These are phyloP conservation scores for Diprion similis DNA, from an alignment of 1,140 invertebrate species.

Conservation along the genomic window DNA sequence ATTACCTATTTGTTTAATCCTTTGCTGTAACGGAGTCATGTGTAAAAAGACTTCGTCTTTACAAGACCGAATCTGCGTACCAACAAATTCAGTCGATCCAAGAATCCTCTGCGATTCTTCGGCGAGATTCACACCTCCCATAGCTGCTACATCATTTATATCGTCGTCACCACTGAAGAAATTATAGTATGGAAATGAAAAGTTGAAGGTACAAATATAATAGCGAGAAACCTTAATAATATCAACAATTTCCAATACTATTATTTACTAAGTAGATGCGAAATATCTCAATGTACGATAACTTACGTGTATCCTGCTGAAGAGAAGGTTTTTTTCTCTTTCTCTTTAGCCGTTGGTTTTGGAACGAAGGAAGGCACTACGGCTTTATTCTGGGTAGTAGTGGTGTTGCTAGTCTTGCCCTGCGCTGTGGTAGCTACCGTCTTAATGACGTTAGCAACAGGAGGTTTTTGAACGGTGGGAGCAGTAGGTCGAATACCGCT, in stretches of 20 bases:
- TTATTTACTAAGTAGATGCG: slow-evolving; percentile 16
- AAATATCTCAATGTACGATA: background rate
- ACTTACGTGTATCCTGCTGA: slow-evolving; percentile 62
- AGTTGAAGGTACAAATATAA: slow-evolving; percentile 15
- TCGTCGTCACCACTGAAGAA: slow-evolving; percentile 82
- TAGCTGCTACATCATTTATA: slow-evolving; percentile 98
- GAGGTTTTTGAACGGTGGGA: slow-evolving; percentile 48
- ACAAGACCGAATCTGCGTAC: slow-evolving; percentile 94
- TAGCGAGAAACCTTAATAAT: slow-evolving; percentile 3
- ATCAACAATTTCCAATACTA: slow-evolving; percentile 33
- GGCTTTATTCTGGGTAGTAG: slow-evolving; percentile 55
- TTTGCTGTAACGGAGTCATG: slow-evolving; percentile 76
- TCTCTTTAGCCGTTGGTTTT: slow-evolving; percentile 65
- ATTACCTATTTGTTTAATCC: slow-evolving; percentile 79
- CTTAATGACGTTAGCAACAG: slow-evolving; percentile 45
- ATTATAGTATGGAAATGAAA: slow-evolving; percentile 46
- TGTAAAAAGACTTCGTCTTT: slow-evolving; percentile 94
- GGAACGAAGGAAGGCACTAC: slow-evolving; percentile 59
- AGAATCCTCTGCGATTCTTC: slow-evolving; percentile 96
- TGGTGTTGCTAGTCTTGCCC: slow-evolving; percentile 52
- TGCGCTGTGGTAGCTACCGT: slow-evolving; percentile 42
- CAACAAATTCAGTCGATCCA: slow-evolving; percentile 93
- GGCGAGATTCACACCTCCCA: slow-evolving; percentile 98
- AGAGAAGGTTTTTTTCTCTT: slow-evolving; percentile 71
- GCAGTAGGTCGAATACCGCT: slow-evolving; percentile 47